Conservation (phyloP, 2,113 vertebrate species). For the Etia nguti region DNA sequence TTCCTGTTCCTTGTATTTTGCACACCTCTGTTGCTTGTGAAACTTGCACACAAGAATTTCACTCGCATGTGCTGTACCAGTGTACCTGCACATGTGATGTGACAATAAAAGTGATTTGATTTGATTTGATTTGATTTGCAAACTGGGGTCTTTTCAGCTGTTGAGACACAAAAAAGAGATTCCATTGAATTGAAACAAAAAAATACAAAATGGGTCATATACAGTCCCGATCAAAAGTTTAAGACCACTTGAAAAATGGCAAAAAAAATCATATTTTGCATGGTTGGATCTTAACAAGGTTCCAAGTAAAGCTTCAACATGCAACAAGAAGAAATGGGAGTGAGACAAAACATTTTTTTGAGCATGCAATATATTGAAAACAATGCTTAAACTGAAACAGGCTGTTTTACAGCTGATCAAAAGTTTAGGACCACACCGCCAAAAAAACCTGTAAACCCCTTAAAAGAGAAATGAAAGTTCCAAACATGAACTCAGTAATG, state of each 20-base stretch:
- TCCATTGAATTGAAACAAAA: background rate
- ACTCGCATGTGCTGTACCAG: too few species aligned
- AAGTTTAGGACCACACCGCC: background rate
- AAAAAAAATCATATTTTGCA: background rate
- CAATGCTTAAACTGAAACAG: background rate
- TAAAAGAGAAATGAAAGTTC: background rate
- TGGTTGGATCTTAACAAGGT: background rate
- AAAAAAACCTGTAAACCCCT: background rate
- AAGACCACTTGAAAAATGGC: background rate
- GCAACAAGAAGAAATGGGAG: background rate
- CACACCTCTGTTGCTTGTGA: too few species aligned
- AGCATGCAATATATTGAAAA: background rate
- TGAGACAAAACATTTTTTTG: background rate
- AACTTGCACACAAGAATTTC: too few species aligned
- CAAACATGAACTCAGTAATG: background rate
- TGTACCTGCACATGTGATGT: too few species aligned
- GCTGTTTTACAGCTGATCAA: background rate
- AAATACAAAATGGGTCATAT: background rate
- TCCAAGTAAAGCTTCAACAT: background rate
- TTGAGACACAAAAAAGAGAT: background rate
- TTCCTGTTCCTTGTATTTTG: too few species aligned
- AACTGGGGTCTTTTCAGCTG: background rate
- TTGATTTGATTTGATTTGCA: too few species aligned
- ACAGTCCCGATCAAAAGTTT: background rate
- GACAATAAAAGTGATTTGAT: too few species aligned